Base-by-base conservation (phyloP, 2,113 vertebrate species). In the Tragulus kanchil region DNA sequence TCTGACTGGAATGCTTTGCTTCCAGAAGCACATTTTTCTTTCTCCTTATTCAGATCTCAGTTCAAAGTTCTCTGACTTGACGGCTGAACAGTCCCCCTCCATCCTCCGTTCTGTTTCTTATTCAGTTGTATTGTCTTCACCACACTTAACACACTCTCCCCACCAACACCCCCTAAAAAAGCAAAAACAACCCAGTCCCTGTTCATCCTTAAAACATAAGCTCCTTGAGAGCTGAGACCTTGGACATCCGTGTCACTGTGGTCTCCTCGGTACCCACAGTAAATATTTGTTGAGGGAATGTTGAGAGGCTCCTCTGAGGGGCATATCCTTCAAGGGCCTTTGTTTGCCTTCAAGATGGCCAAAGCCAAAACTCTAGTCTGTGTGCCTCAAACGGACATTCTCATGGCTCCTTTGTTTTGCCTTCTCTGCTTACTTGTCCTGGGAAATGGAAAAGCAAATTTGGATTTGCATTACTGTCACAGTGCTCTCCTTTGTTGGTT, bases 361-460 rank as follows among this genome's bases (percentile, higher is more conserved):
- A 45, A 58, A 75, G 79, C 42, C 59, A 14, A 28, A 19, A 88
- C 69, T 64, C 81, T 59, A 45, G 42, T n/a, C 48, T 64, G 45
- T 73, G 45, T 61, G 54, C 23, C 69, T 69, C 69, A 17, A 16
- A 4, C 0, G 2, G 62, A 28, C 23, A 11, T 77, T 87, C 84
- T 54, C 69, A 9, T 16, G 56, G 54, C 17, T 11, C 45, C 42
- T 95, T 90, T 78, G 67, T 59, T 78, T 62, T 58, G 50, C 58
- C 81, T 77, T 62, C 50, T 73, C 56, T n/a, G 89, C 42, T 73
- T 65, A 6, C 58, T 93, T 62, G 65, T 17, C 56, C 81, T 45
- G 67, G 62, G 77, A 90, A 59, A 59, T 36, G 36, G 78, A 77
- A 93, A 95, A 84, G 58, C 61, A n/a, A 86, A 73, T 45, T 23